Evolutionary conservation across 2,113 vertebrate genomes (phyloP).

Genomic region (Oreotrochilus melanogaster): DNA sequence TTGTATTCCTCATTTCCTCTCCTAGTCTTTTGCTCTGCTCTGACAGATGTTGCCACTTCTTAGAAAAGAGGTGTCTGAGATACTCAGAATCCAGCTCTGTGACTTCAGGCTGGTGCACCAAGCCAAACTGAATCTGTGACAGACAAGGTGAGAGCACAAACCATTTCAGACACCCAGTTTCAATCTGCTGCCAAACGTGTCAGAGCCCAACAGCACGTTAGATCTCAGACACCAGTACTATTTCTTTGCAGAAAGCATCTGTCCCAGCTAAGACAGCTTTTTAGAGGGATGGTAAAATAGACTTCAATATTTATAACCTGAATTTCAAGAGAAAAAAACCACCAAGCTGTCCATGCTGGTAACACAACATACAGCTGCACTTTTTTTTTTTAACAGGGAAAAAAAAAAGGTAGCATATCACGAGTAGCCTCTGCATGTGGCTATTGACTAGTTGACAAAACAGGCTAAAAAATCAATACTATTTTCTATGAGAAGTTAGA

Average conservation of each 20-base stretch:
- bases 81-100: not conserved
- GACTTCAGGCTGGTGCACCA: not conserved
- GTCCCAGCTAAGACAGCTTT: not conserved
- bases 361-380: not conserved
- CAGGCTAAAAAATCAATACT: constrained; percentile 78
- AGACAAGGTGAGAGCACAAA: constrained; percentile 35
- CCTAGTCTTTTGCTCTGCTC: not conserved
- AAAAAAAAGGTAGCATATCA: not conserved
- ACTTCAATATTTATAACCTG: not conserved
- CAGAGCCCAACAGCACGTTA: constrained; percentile 38
- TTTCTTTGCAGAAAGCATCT: constrained; percentile 13
- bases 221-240: not conserved
- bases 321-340: not conserved
- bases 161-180: not conserved
- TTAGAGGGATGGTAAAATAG: not conserved
- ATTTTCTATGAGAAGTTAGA: constrained; percentile 77
- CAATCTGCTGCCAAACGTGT: constrained; percentile 20
- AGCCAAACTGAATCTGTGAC: not conserved
- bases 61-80: not conserved
- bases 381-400: not conserved
- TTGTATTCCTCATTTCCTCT: not conserved
- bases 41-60: not conserved
- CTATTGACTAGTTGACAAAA: constrained; percentile 80
- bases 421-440: not conserved
- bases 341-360: not conserved